Conservation (phyloP, 2,113 vertebrate species). For the Etia nguti region DNA sequence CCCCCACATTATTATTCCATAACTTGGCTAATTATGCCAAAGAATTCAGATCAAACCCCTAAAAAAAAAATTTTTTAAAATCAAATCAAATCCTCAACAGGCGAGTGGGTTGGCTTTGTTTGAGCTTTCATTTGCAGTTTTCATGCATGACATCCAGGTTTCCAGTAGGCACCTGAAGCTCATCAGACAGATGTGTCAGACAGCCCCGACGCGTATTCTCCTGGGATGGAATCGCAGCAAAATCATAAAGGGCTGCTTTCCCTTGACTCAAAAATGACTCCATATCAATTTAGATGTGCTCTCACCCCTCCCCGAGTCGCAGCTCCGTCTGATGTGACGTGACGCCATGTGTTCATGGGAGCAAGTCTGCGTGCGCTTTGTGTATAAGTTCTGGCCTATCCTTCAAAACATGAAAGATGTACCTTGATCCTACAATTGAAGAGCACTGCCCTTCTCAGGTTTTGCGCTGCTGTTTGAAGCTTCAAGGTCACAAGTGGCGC, state of each 20-base stretch:
- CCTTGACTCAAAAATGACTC: neutral
- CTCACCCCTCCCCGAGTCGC: neutral
- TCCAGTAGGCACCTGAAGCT: neutral
- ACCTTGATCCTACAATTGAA: slow-evolving; percentile 11
- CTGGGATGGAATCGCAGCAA: slow-evolving; percentile 12
- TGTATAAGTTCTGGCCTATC: neutral
- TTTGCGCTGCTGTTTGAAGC: neutral
- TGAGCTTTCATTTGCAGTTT: neutral
- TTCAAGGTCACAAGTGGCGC: slow-evolving; percentile 3
- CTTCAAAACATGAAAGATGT: neutral
- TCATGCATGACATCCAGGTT: neutral
- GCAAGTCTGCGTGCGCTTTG: neutral
- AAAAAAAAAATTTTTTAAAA: neutral
- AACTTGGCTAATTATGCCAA: neutral
- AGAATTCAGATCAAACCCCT: neutral
- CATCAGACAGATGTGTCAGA: slow-evolving; percentile 4
- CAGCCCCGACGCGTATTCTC: neutral
- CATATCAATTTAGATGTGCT: neutral
- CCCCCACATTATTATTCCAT: neutral
- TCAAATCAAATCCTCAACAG: neutral
- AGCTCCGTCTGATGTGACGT: slow-evolving; percentile 15
- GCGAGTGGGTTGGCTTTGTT: neutral
- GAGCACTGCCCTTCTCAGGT: neutral
- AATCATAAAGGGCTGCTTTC: slow-evolving; percentile 19
- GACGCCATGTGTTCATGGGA: neutral